Evolutionary conservation across 2,797 vertebrate genomes (phyloP), one percentile per base, ranked within the genome.

Genomic region (Leptatherina wallacei): DNA sequence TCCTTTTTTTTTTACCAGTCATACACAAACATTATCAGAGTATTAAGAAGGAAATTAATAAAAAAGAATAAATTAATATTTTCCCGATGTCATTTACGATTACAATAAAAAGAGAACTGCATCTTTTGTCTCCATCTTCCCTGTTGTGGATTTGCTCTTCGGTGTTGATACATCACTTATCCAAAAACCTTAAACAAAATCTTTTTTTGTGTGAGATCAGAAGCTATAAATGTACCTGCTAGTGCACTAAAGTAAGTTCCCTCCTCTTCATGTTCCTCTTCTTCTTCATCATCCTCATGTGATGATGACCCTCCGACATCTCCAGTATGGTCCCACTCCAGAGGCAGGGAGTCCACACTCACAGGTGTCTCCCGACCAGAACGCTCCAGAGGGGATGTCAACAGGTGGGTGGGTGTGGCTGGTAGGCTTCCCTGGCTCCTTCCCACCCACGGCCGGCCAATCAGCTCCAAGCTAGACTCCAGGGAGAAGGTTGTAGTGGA

Each of bases 241-340:
- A 96, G 85, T 0, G 96, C 93, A 65, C 95, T 97, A 93, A 95
- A 97, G 89, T 95, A 97, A 0, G 92, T 77, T 8, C 89, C 94
- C 22, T 96, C 95, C 24, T 89, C 92, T 2, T 93, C 79, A 0
- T 73, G 78, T 0, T 91, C 86, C 3, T 88, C 80, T 0, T 87
- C 78, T 3, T 86, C 91, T 11, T 92, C 91, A 0, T 97, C 96
- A 12, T 98, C 97, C 0, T 98, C 96, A 62, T 96, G 96, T 0
- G 96, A 95, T 1, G 97, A 97, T 2, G 97, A 98, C 22, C 96
- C 96, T 7, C 98, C 97, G 18, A 99, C 96, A 1, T 99, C 98
- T 65, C 95, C 98, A 0, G 97, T 99, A 93, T 98, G 98, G 83
- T 99, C 98, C 98, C 98, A 99, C 88, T 99, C 98, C 2, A 99